A percentile compares a stretch with the other conserved stretches of the same genome.
phyloP scores from a whole-genome alignment of 2,888 invertebrate species.

The Griposia aprilina region DNA sequence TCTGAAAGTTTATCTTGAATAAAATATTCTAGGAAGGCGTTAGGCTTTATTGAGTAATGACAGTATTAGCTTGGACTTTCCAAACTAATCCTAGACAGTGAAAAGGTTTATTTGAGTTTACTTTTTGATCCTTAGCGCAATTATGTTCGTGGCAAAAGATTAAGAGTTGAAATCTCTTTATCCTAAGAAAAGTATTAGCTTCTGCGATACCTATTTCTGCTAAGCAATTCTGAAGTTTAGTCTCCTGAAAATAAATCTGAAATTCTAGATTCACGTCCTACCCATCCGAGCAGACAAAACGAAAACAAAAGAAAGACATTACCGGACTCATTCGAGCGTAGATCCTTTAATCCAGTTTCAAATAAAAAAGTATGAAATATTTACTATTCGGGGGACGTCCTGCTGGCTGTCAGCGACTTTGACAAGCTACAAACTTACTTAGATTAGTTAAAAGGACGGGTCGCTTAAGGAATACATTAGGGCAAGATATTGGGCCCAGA shows the following conservation, averaged over 20 bases:
- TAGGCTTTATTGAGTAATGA: background rate
- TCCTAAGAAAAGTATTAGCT: background rate
- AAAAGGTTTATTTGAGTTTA: background rate
- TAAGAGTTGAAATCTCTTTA: background rate
- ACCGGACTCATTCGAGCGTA: slow-evolving; percentile 25
- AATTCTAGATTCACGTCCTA: slow-evolving; percentile 1
- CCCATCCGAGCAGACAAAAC: background rate
- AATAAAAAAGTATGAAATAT: slow-evolving; percentile 55
- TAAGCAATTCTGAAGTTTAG: background rate
- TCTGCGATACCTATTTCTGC: background rate
- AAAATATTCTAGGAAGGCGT: background rate
- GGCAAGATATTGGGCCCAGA: slow-evolving; percentile 12
- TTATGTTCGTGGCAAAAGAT: too few relatives aligned
- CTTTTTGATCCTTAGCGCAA: background rate
- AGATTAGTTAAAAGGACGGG: slow-evolving; percentile 64
- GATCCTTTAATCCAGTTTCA: slow-evolving; percentile 41
- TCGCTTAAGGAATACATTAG: slow-evolving; percentile 58
- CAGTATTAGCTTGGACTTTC: background rate
- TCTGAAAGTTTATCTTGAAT: slow-evolving; percentile 3
- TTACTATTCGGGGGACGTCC: slow-evolving; percentile 63
- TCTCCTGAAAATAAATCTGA: background rate
- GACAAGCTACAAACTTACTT: slow-evolving; percentile 65
- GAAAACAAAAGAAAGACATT: slow-evolving; percentile 48
- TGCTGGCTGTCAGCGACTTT: slow-evolving; percentile 57
- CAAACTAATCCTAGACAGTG: background rate